Percentiles rank a stretch among this genome's conserved stretches.
Evolutionary conservation across 1,140 invertebrate genomes (phyloP).

Genomic region (Centruroides vittatus): DNA sequence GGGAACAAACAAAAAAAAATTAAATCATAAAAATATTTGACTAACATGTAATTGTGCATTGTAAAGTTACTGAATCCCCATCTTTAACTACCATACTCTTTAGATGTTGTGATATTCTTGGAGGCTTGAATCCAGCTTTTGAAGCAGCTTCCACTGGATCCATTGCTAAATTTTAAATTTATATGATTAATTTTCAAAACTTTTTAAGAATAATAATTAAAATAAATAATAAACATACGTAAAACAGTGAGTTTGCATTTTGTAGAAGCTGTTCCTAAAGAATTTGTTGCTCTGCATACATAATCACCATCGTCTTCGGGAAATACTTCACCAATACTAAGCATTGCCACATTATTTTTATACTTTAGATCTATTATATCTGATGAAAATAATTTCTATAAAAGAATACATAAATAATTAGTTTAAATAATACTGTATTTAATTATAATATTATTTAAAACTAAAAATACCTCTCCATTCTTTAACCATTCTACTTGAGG

Average conservation of each 20-base stretch:
- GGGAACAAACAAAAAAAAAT: too few relatives aligned
- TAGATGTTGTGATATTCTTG: constrained; percentile 18
- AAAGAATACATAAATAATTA: too few relatives aligned
- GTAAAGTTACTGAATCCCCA: constrained; percentile 19
- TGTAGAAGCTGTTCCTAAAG: constrained; percentile 64
- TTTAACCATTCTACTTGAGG: constrained; percentile 73
- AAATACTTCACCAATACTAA: constrained; percentile 80
- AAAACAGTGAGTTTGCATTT: constrained; percentile 66
- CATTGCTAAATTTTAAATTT: constrained; percentile 37
- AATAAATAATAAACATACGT: constrained; percentile 15
- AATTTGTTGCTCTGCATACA: constrained; percentile 76
- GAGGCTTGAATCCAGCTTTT: constrained; percentile 21
- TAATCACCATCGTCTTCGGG: constrained; percentile 86
- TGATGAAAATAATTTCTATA: constrained; percentile 47
- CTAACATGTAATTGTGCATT: constrained; percentile 19
- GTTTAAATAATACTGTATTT: neutral
- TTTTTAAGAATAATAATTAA: neutral
- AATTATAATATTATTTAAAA: neutral
- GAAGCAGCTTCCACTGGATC: constrained; percentile 56
- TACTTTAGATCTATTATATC: constrained; percentile 83
- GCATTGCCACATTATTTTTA: constrained; percentile 65
- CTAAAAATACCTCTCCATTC: constrained; percentile 41
- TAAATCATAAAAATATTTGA: too few relatives aligned
- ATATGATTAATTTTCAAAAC: neutral
- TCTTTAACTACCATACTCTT: constrained; percentile 17